Evolutionary conservation across 2,888 invertebrate species (phyloP).

Genomic region (Phalera bucephala): DNA sequence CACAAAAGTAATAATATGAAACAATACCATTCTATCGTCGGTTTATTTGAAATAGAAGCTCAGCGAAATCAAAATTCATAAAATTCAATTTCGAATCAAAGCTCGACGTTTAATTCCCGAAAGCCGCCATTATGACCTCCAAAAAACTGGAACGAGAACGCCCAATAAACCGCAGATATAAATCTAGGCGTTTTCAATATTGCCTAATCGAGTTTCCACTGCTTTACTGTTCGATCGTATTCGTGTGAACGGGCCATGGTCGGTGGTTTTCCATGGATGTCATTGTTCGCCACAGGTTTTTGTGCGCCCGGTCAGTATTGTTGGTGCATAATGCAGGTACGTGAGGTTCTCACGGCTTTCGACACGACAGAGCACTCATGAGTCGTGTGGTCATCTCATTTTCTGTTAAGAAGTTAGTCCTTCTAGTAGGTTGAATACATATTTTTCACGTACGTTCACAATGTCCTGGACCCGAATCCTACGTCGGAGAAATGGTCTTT

Average conservation of each 20-base stretch:
- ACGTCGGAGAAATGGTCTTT: too few relatives aligned
- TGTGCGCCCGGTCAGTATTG: constrained; percentile 57
- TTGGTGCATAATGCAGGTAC: constrained; percentile 43
- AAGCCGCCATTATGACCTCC: not conserved
- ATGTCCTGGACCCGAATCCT: too few relatives aligned
- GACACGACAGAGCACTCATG: constrained; percentile 18
- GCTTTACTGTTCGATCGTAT: constrained; percentile 13
- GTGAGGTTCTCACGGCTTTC: constrained; percentile 59
- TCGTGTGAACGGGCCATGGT: constrained; percentile 55
- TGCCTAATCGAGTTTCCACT: constrained; percentile 19
- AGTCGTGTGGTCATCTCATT: constrained; percentile 13
- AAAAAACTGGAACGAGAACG: not conserved
- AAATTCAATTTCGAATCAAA: not conserved
- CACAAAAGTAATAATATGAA: too few relatives aligned
- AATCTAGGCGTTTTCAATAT: constrained; percentile 21
- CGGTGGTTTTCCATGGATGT: constrained; percentile 58
- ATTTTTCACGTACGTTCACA: too few relatives aligned
- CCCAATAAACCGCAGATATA: constrained; percentile 2
- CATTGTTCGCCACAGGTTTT: constrained; percentile 65
- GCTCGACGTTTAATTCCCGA: not conserved
- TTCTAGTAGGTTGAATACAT: too few relatives aligned
- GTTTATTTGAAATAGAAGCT: too few relatives aligned
- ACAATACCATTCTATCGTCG: too few relatives aligned
- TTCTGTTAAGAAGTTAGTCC: constrained; percentile 8
- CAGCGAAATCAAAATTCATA: not conserved